phyloP scores from a whole-genome alignment of 2,888 invertebrate species.

The Gymnoscelis rufifasciata region DNA sequence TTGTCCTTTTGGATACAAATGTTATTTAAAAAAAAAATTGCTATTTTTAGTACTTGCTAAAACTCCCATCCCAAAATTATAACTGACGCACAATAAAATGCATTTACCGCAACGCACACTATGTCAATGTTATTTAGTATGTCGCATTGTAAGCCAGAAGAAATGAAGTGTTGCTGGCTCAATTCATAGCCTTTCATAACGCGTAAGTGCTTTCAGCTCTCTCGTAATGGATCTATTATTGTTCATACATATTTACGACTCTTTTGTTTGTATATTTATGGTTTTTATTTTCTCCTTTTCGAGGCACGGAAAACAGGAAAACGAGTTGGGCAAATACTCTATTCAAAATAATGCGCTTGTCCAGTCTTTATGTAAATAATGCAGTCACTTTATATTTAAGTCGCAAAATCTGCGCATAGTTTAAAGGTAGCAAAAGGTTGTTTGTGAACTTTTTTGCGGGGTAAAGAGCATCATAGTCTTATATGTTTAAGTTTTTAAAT shows the following conservation, averaged over 20 bases:
- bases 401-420: no score
- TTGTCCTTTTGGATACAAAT: no score
- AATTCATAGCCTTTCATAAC: slow-evolving; percentile 27
- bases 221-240: slow-evolving; percentile 32
- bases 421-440: no score
- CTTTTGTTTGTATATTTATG: slow-evolving; percentile 24
- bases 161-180: slow-evolving; percentile 33
- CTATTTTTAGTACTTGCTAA: no score
- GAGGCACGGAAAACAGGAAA: slow-evolving; percentile 2
- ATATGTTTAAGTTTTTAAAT: no score
- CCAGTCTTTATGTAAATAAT: no score
- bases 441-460: no score
- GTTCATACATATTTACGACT: slow-evolving; percentile 32
- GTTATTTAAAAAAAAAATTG: no score
- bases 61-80: no score
- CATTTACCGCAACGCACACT: slow-evolving; percentile 1
- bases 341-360: no score
- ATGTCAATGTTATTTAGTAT: slow-evolving; percentile 15
- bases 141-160: slow-evolving; percentile 31
- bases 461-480: no score
- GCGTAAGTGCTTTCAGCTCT: slow-evolving; percentile 25
- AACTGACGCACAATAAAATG: background rate
- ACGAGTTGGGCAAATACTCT: background rate
- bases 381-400: no score
- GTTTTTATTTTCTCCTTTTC: slow-evolving; percentile 7